These are phyloP conservation scores for Epinephelus malabaricus DNA, from an alignment of 2,797 vertebrate species.

Conservation along the genomic window DNA sequence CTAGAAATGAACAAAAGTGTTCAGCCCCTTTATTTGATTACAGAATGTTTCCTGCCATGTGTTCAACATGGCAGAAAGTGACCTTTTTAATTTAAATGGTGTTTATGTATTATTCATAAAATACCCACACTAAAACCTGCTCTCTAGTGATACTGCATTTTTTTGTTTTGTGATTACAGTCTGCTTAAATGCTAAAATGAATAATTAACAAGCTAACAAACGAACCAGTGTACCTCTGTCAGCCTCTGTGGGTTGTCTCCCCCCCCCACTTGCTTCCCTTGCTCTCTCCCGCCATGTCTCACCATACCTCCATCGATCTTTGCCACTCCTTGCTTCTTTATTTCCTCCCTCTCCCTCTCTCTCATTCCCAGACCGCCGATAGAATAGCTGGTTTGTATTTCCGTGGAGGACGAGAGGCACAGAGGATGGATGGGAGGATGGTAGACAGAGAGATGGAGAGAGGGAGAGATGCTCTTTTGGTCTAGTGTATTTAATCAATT, in stretches of 20 bases:
- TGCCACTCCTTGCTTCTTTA: conserved; percentile 51
- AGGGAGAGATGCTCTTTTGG: conserved; percentile 68
- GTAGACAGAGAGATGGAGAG: conserved; percentile 64
- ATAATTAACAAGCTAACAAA: conserved; percentile 65
- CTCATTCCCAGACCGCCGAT: conserved; percentile 29
- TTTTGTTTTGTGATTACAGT: conserved; percentile 36
- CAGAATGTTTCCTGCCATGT: conserved; percentile 34
- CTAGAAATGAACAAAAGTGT: neutral
- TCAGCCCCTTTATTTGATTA: neutral
- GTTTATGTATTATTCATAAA: conserved; percentile 52
- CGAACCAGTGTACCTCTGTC: conserved; percentile 46
- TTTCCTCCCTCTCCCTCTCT: conserved; percentile 41
- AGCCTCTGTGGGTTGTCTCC: conserved; percentile 33
- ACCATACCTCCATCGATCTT: conserved; percentile 52
- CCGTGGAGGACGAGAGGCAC: conserved; percentile 32
- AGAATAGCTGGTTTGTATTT: conserved; percentile 54
- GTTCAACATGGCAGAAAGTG: conserved; percentile 43
- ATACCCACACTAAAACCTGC: conserved; percentile 8
- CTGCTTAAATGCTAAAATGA: conserved; percentile 50
- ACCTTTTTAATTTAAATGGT: conserved; percentile 44
- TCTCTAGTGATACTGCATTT: neutral
- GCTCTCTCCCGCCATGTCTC: conserved; percentile 38
- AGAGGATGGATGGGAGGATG: conserved; percentile 57
- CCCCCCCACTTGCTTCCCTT: conserved; percentile 13
- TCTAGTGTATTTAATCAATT: conserved; percentile 76